phyloP scores from a whole-genome alignment of 2,797 vertebrate genomes.

The Arnoldichthys spilopterus region DNA sequence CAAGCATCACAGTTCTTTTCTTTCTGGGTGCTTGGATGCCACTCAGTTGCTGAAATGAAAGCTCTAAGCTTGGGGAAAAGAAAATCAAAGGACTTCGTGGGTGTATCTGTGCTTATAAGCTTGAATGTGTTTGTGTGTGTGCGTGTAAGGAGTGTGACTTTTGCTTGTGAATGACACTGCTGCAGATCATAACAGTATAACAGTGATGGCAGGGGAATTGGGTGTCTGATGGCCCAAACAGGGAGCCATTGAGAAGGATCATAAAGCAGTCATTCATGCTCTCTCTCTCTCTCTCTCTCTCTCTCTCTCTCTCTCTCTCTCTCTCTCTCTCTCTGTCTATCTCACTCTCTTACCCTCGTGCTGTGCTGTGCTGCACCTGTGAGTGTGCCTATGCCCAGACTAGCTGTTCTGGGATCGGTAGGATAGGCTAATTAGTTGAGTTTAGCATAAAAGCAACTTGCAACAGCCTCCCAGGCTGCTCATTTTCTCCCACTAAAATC shows the following conservation, averaged over 20 bases:
- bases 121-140: slow-evolving; percentile 1
- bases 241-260: slow-evolving; percentile 70
- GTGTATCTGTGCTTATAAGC: slow-evolving; percentile 25
- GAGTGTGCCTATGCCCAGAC: slow-evolving; percentile 20
- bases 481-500: slow-evolving; percentile 11
- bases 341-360: slow-evolving; percentile 22
- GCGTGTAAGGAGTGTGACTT: slow-evolving; percentile 29
- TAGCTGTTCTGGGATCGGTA: slow-evolving; percentile 16
- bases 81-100: slow-evolving; percentile 29
- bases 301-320: not conserved
- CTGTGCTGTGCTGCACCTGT: slow-evolving; percentile 34
- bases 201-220: slow-evolving; percentile 68
- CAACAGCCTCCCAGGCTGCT: not conserved
- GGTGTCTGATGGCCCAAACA: slow-evolving; percentile 68
- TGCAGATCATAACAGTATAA: slow-evolving; percentile 75
- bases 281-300: not conserved
- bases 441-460: not conserved
- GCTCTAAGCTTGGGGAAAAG: slow-evolving; percentile 14
- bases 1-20: slow-evolving; percentile 35
- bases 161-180: slow-evolving; percentile 58
- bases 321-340: slow-evolving; percentile 7
- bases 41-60: slow-evolving; percentile 47
- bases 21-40: slow-evolving; percentile 40
- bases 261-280: slow-evolving; percentile 76
- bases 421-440: slow-evolving; percentile 12